Base-by-base conservation (phyloP, 2,888 invertebrate species). In the Troglohyphantes excavatus region DNA sequence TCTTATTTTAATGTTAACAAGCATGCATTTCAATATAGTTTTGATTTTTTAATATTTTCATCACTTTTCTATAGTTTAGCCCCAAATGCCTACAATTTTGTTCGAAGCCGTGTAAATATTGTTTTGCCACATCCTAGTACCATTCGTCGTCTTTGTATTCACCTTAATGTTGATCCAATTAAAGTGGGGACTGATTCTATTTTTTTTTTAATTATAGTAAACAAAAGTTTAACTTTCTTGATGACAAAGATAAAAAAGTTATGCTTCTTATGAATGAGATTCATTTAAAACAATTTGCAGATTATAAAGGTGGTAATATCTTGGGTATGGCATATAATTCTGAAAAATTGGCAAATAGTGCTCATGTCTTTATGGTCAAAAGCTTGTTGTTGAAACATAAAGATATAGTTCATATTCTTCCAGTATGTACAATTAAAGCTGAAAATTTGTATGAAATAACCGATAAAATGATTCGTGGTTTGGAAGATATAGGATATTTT, bases 311-410 rank as follows among this genome's bases (percentile, higher is more conserved):
- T 39, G 39, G 39, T 9, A 39, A 39, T 39, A 9, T 21, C 65
- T 65, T 65, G 65, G 65, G 65, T 65, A 65, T 65, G 65, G 65
- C 65, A 65, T 65, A 65, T 23, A 65, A 65, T 65, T 65, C 65
- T 19, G 65, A 65, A 65, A 19, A 65, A 23, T 65, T 65, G 19
- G 65, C 65, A n/a, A 65, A 65, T 11, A 65, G 65, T 65, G 65
- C 65, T 23, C 19, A 65, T 23, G 65, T 65, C 9, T 65, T 65
- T 23, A 65, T 65, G 65, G 19, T 65, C 9, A 65, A 65, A 26
- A 65, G 65, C 11, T 65, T 65, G 11, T 65, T 65, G 26, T 65
- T 21, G 3, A 65, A n/a, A n/a, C n/a, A n/a, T n/a, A n/a, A n/a
- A n/a, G n/a, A n/a, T n/a, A n/a, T n/a, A 33, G 39, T 39, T 2